Evolutionary conservation across 2,888 invertebrate genomes (phyloP).

Genomic region (Calameuta idolon): DNA sequence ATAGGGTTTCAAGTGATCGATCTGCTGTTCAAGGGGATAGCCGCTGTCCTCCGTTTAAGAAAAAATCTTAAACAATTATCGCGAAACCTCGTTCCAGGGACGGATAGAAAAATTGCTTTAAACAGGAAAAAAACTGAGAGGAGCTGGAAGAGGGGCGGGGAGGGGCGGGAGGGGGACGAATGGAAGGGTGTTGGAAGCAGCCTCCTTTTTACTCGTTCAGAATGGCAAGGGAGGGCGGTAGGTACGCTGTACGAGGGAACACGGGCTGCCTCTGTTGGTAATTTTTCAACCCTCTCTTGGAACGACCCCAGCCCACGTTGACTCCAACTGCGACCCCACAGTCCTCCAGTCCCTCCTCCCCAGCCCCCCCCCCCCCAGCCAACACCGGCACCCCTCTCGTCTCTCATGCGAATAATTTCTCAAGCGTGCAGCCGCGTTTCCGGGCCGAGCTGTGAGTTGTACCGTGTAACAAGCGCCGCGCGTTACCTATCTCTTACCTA

Average conservation of each 20-base stretch:
- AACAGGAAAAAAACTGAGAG: conserved; percentile 38
- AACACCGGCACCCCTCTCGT: conserved; percentile 17
- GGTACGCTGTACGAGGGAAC: conserved; percentile 20
- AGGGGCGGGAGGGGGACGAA: neutral
- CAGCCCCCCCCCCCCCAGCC: neutral
- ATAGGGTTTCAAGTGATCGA: neutral
- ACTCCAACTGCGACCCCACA: conserved; percentile 7
- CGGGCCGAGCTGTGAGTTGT: conserved; percentile 27
- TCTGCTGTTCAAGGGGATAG: neutral
- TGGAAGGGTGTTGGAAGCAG: neutral
- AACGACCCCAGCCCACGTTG: neutral
- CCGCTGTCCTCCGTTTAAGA: conserved; percentile 19
- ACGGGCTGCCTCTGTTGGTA: conserved; percentile 38
- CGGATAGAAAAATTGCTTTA: conserved; percentile 46
- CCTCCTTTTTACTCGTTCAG: conserved; percentile 7
- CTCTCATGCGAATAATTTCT: conserved; percentile 37
- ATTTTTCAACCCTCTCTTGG: conserved; percentile 38
- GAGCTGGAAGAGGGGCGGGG: conserved; percentile 10
- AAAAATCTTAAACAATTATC: conserved; percentile 49
- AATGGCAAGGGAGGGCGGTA: neutral
- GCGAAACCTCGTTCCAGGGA: conserved; percentile 24
- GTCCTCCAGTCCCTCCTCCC: conserved; percentile 2
- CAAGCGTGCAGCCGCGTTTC: conserved; percentile 27
- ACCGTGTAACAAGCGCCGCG: conserved; percentile 33
- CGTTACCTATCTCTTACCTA: conserved; percentile 29